Evolutionary conservation across 2,797 vertebrate genomes (phyloP).

Genomic region (Ibycter americanus): DNA sequence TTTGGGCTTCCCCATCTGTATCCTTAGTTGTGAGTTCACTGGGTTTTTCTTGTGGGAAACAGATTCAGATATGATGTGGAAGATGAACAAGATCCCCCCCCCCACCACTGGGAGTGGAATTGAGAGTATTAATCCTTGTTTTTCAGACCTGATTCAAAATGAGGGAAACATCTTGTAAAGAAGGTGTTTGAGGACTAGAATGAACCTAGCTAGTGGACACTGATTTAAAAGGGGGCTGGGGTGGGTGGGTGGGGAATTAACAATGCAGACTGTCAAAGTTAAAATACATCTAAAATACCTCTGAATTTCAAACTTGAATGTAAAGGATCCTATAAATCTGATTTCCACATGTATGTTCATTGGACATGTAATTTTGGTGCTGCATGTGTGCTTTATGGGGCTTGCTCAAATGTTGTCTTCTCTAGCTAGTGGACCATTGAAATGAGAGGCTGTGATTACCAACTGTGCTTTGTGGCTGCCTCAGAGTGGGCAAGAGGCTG

Average conservation of each 20-base stretch:
- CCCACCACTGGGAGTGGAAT: neutral
- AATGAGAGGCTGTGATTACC: neutral
- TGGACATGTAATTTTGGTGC: neutral
- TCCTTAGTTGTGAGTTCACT: neutral
- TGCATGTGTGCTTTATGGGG: neutral
- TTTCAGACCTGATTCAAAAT: neutral
- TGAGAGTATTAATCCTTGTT: neutral
- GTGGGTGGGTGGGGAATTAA: no score
- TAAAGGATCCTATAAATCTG: neutral
- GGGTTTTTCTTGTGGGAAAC: neutral
- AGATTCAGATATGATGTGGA: neutral
- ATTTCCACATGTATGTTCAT: neutral
- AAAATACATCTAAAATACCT: neutral
- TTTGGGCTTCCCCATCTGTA: neutral
- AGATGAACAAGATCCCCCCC: neutral
- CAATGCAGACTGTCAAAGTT: neutral
- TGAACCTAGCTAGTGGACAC: neutral
- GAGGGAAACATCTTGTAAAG: neutral
- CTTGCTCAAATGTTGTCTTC: neutral
- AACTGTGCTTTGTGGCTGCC: neutral
- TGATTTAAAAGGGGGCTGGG: neutral
- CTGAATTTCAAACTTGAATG: neutral
- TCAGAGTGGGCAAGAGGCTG: neutral
- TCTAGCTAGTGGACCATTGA: neutral
- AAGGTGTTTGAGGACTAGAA: neutral